Base-by-base conservation (phyloP, 2,797 vertebrate species). In the Spinus pinus region DNA sequence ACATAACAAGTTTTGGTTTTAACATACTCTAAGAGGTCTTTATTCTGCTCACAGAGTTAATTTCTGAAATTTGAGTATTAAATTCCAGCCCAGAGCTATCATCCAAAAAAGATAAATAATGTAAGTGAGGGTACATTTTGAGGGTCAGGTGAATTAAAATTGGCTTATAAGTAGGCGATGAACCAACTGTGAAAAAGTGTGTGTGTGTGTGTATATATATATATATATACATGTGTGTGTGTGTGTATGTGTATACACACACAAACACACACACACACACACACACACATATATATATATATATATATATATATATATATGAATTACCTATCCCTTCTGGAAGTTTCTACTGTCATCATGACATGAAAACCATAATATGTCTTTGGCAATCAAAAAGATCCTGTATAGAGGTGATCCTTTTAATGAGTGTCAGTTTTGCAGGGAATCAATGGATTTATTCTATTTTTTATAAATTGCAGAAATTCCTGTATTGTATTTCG, bases 91-190 rank as follows among this genome's bases (percentile, higher is more conserved):
- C 42, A 46, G 19, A 74, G 22, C 39, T 81, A 46, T 67, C 37
- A 53, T 12, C 20, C 46, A 86, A 57, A 54, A 47, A 31, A 28
- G 15, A 71, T 41, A 78, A 75, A 46, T 51, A 71, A 67, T 62
- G 51, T 14, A 80, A 56, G 6, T 70, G 9, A 8, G 15, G 6
- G 15, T 57, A 73, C 4, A n/a, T 58, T 87, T 73, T 80, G n/a
- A 77, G 19, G 16, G 10, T 30, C 17, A 47, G 6, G 3, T 80
- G 25, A 47, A 70, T 82, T 54, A 89, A 70, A 67, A 54, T 22
- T 1, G 0, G 9, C 19, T 60, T 62, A 60, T 23, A 88, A 65
- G 53, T 7, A 20, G 23, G 42, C 2, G 0, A 82, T 3, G 6
- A 62, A 77, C 6, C n/a, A 66, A 2, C 24, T 42, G 22, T 35